Evolutionary conservation across 1,140 invertebrate genomes (phyloP).

Genomic region (Carcinoscorpius rotundicauda): DNA sequence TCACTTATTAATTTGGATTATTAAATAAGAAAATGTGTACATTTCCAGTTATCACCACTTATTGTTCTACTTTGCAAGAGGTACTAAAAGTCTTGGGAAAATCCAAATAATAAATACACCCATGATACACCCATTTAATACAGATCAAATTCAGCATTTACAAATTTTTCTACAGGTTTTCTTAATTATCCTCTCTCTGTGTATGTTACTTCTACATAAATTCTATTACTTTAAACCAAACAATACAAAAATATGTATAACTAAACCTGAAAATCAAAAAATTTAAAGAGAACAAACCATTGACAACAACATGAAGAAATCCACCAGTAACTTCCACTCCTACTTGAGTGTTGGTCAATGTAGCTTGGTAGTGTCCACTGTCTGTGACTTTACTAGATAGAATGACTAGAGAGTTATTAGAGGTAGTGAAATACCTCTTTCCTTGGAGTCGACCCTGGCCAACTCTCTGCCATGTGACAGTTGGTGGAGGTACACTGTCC

Average conservation of each 20-base stretch:
- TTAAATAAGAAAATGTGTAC: too few relatives aligned
- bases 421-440: slow-evolving; percentile 62
- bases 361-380: slow-evolving; percentile 43
- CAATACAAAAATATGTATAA: not conserved
- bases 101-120: too few relatives aligned
- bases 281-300: slow-evolving; percentile 7
- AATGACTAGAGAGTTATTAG: slow-evolving; percentile 64
- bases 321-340: slow-evolving; percentile 75
- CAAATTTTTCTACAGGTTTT: slow-evolving; percentile 36
- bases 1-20: too few relatives aligned
- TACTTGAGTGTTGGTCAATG: slow-evolving; percentile 71
- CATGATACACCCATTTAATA: too few relatives aligned
- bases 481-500: slow-evolving; percentile 64
- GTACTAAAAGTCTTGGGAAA: too few relatives aligned
- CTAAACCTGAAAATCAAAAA: not conserved
- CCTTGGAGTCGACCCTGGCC: slow-evolving; percentile 54
- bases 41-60: too few relatives aligned
- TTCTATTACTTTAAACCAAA: slow-evolving; percentile 9
- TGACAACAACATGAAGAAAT: slow-evolving; percentile 58
- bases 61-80: too few relatives aligned
- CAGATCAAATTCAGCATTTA: not conserved
- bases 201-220: not conserved
- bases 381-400: slow-evolving; percentile 56
- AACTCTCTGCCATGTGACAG: slow-evolving; percentile 69
- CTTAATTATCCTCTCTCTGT: not conserved